Conservation (phyloP, 2,797 vertebrate genomes). For the Liparis tanakae region DNA sequence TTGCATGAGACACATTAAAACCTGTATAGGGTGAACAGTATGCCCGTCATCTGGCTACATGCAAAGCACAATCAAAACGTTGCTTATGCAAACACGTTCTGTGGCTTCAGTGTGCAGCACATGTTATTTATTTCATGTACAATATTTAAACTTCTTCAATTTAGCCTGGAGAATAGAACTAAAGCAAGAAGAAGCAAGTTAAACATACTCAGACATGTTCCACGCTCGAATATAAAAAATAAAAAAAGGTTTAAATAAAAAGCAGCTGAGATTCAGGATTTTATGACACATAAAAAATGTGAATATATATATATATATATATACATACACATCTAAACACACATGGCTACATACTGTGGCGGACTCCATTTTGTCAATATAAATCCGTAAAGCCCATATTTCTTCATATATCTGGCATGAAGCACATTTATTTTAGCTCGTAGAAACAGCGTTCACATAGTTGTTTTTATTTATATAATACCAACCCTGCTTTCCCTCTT, state of each 20-base stretch:
- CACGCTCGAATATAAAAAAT: neutral
- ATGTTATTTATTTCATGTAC: neutral
- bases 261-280: neutral
- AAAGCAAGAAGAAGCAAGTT: neutral
- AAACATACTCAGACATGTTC: neutral
- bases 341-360: neutral
- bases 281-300: neutral
- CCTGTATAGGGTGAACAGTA: too few relatives aligned
- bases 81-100: neutral
- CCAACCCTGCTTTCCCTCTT: slow-evolving; percentile 12
- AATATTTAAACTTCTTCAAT: neutral
- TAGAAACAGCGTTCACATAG: slow-evolving; percentile 9
- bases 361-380: neutral
- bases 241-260: neutral
- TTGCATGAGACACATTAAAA: neutral
- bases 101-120: neutral
- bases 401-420: neutral
- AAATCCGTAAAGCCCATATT: neutral
- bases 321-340: too few relatives aligned
- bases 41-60: neutral
- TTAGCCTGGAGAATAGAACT: neutral
- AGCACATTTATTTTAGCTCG: neutral
- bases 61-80: neutral
- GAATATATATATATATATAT: too few relatives aligned
- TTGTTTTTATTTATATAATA: slow-evolving; percentile 36